Evolutionary conservation across 2,888 invertebrate genomes (phyloP), one percentile per base, ranked within the genome.

Genomic region (Pseudeuparius sepicola): DNA sequence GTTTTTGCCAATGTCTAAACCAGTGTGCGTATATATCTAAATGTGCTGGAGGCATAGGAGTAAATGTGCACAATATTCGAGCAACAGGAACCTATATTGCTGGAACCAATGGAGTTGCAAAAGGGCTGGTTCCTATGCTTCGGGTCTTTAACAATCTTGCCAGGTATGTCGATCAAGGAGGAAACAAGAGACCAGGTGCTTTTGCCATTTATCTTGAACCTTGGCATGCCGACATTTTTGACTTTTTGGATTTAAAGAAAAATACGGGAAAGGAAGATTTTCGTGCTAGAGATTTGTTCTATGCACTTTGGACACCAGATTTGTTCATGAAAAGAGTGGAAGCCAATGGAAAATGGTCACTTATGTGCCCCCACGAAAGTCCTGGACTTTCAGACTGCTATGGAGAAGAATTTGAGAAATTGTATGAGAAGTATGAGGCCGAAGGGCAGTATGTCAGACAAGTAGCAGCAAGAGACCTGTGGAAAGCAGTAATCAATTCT

Each of bases 141-240:
- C 67, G 93, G 43, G 92, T 97, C 0, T 98, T 79, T 59, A 97
- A 97, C 58, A 90, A 92, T 55, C 89, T 92, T 3, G 94, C 96
- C 0, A 71, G 90, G 39, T 97, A 96, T 65, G 94, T 97, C 1
- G 94, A 96, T 60, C 97, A 98, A 66, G 94, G 96, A 13, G 96
- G 96, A 29, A 94, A 94, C 56, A 96, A 96, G 70, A 68, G 96
- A 42, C 96, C 96, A 2, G 97, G 97, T 13, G 96, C 96, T 3
- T 94, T 97, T 66, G 94, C 98, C 10, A 78, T 98, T 41, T 98
- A 98, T 57, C 64, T 99, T 33, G 98, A 98, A 62, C 98, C 98
- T 0, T 98, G 98, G 98, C 98, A 99, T 65, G 83, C 90, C 0
- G 97, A 98, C 60, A 70, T 98, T 39, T 89, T 94, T 58, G 92